A percentile compares a stretch with the other conserved stretches of the same genome.
Evolutionary conservation across 2,113 vertebrate species (phyloP).

Genomic region (Anthoscopus minutus): DNA sequence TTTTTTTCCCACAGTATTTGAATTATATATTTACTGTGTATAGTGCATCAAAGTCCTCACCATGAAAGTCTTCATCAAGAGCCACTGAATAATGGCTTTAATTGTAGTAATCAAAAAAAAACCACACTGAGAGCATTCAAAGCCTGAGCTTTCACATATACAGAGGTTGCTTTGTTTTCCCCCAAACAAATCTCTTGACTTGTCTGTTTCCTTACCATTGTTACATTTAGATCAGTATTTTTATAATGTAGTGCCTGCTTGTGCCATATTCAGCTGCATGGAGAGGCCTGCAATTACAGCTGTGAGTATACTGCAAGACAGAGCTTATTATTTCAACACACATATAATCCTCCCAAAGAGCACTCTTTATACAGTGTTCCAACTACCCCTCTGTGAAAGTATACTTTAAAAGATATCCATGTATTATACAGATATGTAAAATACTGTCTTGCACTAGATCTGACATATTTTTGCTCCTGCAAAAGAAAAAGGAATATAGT

Average conservation of each 20-base stretch:
- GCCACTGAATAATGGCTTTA: not conserved
- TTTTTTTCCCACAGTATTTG: not conserved
- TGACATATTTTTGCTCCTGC: not conserved
- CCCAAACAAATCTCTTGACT: not conserved
- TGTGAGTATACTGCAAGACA: not conserved
- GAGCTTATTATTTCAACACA: not conserved
- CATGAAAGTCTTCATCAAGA: not conserved
- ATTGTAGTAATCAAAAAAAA: not conserved
- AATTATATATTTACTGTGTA: not conserved
- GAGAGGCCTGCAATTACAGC: not conserved
- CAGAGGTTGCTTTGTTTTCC: not conserved
- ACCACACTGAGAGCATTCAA: not conserved
- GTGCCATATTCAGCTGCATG: not conserved
- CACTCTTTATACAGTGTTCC: not conserved
- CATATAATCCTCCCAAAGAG: not conserved
- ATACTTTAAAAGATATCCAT: not conserved
- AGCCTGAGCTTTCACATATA: not conserved
- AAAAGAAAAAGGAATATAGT: not conserved
- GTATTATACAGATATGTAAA: not conserved
- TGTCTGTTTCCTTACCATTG: not conserved
- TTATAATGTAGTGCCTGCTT: not conserved
- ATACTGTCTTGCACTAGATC: not conserved
- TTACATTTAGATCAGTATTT: not conserved
- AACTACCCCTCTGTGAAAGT: not conserved
- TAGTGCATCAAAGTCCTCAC: not conserved